Conservation (phyloP, 2,113 vertebrate species). For the Cathartes aura region DNA sequence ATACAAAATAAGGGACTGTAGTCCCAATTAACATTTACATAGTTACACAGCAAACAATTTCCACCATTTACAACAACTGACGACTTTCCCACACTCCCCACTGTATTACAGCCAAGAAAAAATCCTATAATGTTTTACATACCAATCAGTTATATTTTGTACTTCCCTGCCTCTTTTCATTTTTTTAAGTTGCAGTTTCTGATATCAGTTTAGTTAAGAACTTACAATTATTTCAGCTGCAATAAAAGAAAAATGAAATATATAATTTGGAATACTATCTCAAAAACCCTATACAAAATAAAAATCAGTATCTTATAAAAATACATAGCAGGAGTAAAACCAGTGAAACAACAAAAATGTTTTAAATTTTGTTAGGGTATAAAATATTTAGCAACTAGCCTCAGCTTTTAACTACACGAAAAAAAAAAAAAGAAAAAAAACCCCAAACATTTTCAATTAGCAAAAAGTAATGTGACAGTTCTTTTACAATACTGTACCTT, state of each 20-base stretch:
- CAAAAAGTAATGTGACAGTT: not conserved
- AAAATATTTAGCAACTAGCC: conserved; percentile 39
- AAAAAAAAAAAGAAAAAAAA: not conserved
- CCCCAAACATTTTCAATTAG: not conserved
- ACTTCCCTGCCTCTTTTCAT: not conserved
- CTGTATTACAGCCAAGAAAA: conserved; percentile 41
- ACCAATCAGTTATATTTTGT: not conserved
- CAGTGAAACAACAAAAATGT: conserved; percentile 31
- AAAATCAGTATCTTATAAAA: conserved; percentile 49
- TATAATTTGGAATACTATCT: conserved; percentile 51
- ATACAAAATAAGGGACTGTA: conserved; percentile 77
- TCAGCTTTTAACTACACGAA: conserved; percentile 13
- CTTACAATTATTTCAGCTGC: conserved; percentile 50
- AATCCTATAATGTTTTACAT: conserved; percentile 4
- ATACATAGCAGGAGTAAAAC: conserved; percentile 31
- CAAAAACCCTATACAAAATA: conserved; percentile 27
- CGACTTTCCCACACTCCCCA: not conserved
- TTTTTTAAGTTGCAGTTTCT: conserved; percentile 47
- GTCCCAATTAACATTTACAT: conserved; percentile 74
- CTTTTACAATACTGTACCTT: conserved; percentile 42
- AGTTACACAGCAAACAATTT: conserved; percentile 69
- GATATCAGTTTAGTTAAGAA: conserved; percentile 51
- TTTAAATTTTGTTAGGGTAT: conserved; percentile 16
- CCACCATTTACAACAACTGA: conserved; percentile 61
- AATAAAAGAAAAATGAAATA: conserved; percentile 58